Evolutionary conservation across 2,113 vertebrate species (phyloP), one percentile per base, ranked within the genome.

Genomic region (Albula glossodonta): DNA sequence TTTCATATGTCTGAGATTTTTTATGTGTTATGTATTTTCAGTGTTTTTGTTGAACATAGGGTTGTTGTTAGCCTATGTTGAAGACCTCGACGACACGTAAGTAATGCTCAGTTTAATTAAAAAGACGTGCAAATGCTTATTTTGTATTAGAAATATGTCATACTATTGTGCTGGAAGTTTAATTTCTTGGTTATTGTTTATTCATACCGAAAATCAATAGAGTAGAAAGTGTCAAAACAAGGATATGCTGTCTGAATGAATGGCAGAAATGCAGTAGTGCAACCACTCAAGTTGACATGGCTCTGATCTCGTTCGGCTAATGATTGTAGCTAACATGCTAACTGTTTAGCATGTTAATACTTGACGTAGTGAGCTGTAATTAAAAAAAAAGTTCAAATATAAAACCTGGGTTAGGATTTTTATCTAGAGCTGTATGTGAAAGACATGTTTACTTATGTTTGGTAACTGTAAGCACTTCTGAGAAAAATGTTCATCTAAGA

Each of bases 41-140:
- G 96, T 90, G 86, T 15, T 94, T 78, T 87, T 95, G 0, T 80
- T 92, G 50, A 53, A 91, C 85, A 86, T 87, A 0, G 56, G 88
- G 10, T 87, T 92, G 1, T 92, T 89, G 51, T 92, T 93, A n/a
- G 95, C 94, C 49, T 95, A 95, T 15, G 96, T 99, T 77, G 96
- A 97, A 89, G 97, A 98, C 57, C 94, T 99, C 2, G 96, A 97
- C 90, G 97, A 98, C 52, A 96, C 94, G 98, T 99, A 93, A 96
- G 97, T 96, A 91, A 48, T 87, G 77, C 25, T 84, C 48, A 81
- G 8, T 79, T 52, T 83, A 51, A 2, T 50, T 51, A 13, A 51
- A 53, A 53, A 17, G 57, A 15, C 12, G 57, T n/a, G 51, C 22
- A 22, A 56, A 22, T 4, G 51, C 5, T 52, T 80, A 80, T 41